Evolutionary conservation across 2,113 vertebrate genomes (phyloP), one percentile per base, ranked within the genome.

Genomic region (Tupaia tana): DNA sequence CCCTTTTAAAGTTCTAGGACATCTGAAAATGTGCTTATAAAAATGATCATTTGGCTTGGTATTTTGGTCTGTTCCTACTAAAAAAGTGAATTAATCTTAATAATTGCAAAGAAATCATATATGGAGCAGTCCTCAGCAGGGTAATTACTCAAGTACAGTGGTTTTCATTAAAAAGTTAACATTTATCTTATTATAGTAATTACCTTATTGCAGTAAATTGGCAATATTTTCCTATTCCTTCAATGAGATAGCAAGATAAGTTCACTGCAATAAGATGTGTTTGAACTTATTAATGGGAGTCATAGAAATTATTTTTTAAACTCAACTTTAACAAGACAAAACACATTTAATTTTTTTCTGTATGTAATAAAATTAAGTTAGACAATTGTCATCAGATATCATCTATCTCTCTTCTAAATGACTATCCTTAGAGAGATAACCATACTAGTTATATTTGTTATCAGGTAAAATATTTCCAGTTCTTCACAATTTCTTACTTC

Each of bases 111-210:
- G 97, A 98, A 97, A 97, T 98, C 97, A 96, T 97, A 97, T 90
- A 94, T 97, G 93, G 95, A 93, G 90, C 92, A 71, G 95, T 96
- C 84, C 95, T 96, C 93, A 3, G 94, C 97, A 97, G 96, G 93
- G 96, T 95, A 95, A 97, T 98, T 97, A 97, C 93, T 98, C 97
- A 98, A 95, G 79, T 95, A 95, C 96, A 94, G 97, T 97, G 95
- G 96, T 97, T 98, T 97, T 97, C 97, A 97, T 98, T 97, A 97
- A 97, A 97, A 98, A 97, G 97, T 97, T 97, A 97, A 97, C 97
- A 97, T 98, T 97, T 97, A 97, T 97, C 97, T 97, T 97, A 97
- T 98, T 96, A 95, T 34, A 82, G 91, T 96, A 97, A 98, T 98
- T 97, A 97, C 96, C 94, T 96, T 96, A 97, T 97, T 97, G 96